Evolutionary conservation across 2,888 invertebrate genomes (phyloP).

Genomic region (Thymelicus lineola): DNA sequence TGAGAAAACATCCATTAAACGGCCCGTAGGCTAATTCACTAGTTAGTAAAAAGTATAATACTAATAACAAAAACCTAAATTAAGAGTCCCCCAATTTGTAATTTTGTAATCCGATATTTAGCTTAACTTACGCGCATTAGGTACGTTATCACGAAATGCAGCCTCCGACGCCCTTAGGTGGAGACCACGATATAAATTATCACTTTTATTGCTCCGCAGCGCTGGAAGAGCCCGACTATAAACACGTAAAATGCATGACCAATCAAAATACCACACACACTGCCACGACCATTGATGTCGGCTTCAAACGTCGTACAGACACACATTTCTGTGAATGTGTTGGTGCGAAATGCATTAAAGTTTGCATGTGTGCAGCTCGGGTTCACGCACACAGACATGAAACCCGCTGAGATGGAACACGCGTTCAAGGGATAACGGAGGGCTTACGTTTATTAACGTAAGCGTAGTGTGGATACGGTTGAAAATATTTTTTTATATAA

Average conservation of each 20-base stretch:
- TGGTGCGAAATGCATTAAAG: slow-evolving; percentile 63
- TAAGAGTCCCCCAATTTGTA: slow-evolving; percentile 16
- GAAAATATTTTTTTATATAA: background rate
- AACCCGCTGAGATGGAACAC: slow-evolving; percentile 80
- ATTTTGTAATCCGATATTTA: slow-evolving; percentile 25
- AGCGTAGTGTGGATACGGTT: slow-evolving; percentile 58
- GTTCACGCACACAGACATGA: slow-evolving; percentile 60
- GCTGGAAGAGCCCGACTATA: slow-evolving; percentile 71
- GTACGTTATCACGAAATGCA: slow-evolving; percentile 45
- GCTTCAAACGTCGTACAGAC: slow-evolving; percentile 37
- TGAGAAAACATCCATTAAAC: too few species aligned
- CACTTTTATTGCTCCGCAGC: slow-evolving; percentile 73
- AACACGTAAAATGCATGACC: slow-evolving; percentile 85
- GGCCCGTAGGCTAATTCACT: too few species aligned
- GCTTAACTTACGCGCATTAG: slow-evolving; percentile 41
- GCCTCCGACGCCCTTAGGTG: slow-evolving; percentile 63
- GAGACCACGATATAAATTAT: slow-evolving; percentile 71
- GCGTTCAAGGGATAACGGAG: slow-evolving; percentile 82
- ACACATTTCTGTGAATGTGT: slow-evolving; percentile 49
- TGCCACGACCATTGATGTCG: slow-evolving; percentile 11
- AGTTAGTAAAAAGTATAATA: too few species aligned
- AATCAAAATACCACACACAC: slow-evolving; percentile 84
- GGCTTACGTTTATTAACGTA: slow-evolving; percentile 73
- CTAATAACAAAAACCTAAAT: slow-evolving; percentile 6
- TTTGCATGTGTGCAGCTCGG: slow-evolving; percentile 50